A percentile compares a stretch with the other conserved stretches of the same genome.
phyloP scores from a whole-genome alignment of 2,888 invertebrate genomes.

The Nomada lathburiana region DNA sequence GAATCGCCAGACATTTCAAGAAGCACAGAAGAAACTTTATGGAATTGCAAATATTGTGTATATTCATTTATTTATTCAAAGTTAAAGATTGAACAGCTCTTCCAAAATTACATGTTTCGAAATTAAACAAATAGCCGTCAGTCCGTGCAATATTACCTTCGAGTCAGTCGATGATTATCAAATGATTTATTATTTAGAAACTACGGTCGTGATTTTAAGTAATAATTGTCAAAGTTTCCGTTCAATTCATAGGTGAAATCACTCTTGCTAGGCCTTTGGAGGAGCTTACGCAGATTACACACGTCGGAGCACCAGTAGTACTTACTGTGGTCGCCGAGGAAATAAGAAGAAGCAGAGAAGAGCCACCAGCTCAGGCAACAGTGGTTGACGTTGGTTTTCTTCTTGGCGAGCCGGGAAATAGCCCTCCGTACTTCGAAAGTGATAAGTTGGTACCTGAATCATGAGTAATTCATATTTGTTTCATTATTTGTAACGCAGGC shows the following conservation, averaged over 20 bases:
- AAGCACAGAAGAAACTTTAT: too few species aligned
- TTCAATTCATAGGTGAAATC: slow-evolving; percentile 87
- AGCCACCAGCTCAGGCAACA: slow-evolving; percentile 92
- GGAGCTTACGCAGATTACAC: slow-evolving; percentile 92
- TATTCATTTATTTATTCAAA: too few species aligned
- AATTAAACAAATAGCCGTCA: too few species aligned
- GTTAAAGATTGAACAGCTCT: too few species aligned
- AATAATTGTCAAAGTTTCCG: background rate
- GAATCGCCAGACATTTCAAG: too few species aligned
- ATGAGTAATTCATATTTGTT: slow-evolving; percentile 20
- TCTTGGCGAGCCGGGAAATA: slow-evolving; percentile 91
- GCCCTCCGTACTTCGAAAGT: slow-evolving; percentile 92
- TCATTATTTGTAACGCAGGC: background rate
- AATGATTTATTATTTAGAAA: too few species aligned
- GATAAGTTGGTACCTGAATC: slow-evolving; percentile 86
- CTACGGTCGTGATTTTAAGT: too few species aligned
- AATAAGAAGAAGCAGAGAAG: slow-evolving; percentile 90
- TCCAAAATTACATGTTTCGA: too few species aligned
- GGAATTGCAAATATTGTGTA: too few species aligned
- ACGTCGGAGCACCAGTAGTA: slow-evolving; percentile 93
- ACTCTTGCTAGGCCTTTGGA: slow-evolving; percentile 90
- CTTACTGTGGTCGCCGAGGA: slow-evolving; percentile 95
- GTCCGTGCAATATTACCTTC: too few species aligned
- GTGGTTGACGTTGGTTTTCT: slow-evolving; percentile 94
- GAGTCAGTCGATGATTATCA: too few species aligned